phyloP scores from a whole-genome alignment of 2,797 vertebrate species.

The Avahi laniger region DNA sequence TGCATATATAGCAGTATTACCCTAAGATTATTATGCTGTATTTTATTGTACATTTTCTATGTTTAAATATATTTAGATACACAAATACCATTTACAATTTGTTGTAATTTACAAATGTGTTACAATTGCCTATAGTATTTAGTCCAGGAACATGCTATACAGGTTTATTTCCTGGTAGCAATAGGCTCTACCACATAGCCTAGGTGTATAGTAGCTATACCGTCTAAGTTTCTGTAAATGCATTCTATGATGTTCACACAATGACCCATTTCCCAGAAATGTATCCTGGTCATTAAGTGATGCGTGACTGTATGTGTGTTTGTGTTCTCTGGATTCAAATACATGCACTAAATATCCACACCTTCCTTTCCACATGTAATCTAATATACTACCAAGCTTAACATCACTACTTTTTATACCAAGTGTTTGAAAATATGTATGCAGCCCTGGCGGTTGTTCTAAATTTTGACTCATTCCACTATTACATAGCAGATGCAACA shows the following conservation, averaged over 20 bases:
- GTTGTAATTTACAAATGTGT: neutral
- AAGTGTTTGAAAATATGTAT: neutral
- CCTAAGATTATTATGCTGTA: neutral
- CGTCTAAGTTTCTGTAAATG: neutral
- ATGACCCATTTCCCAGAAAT: neutral
- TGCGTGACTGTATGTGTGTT: neutral
- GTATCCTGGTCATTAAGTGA: neutral
- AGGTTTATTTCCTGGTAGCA: neutral
- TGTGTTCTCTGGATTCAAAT: neutral
- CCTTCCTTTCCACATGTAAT: neutral
- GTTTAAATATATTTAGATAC: neutral
- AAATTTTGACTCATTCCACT: no score
- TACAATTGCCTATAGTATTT: neutral
- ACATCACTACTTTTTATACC: neutral
- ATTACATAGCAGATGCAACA: fast-evolving
- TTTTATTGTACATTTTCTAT: neutral
- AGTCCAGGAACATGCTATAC: neutral
- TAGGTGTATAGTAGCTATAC: neutral
- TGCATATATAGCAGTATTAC: neutral
- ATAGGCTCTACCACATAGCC: neutral
- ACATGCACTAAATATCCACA: neutral
- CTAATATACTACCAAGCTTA: neutral
- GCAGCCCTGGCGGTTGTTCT: fast-evolving
- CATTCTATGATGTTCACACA: neutral
- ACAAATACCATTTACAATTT: neutral